These are phyloP conservation scores for Anticlea derivata DNA, from an alignment of 2,888 invertebrate genomes.

Conservation along the genomic window DNA sequence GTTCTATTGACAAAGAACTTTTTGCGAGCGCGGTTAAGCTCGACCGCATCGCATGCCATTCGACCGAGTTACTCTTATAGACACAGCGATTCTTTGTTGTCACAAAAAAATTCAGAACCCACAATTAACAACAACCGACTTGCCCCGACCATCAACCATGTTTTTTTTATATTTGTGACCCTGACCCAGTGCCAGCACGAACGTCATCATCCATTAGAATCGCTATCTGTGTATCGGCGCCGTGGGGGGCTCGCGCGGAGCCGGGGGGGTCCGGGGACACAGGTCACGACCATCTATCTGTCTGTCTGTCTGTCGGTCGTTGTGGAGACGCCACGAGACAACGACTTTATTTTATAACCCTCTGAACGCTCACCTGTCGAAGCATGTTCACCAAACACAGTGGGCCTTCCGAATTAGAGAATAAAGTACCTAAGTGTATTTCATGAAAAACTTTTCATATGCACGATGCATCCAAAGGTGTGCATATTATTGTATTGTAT, in stretches of 20 bases:
- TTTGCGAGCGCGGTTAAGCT: slow-evolving; percentile 18
- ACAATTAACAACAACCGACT: not conserved
- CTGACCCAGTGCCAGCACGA: slow-evolving; percentile 19
- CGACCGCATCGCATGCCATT: slow-evolving; percentile 21
- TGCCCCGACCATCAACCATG: not conserved
- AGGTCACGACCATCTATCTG: slow-evolving; percentile 7
- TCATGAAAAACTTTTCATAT: no score
- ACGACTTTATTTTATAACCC: slow-evolving; percentile 20
- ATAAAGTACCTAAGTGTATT: not conserved
- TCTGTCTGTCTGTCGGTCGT: slow-evolving; percentile 3
- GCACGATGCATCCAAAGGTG: no score
- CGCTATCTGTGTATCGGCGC: slow-evolving; percentile 25
- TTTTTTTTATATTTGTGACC: slow-evolving; percentile 11
- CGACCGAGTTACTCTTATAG: slow-evolving; percentile 9
- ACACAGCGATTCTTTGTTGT: slow-evolving; percentile 2
- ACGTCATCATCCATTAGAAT: slow-evolving; percentile 33
- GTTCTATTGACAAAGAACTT: slow-evolving; percentile 19
- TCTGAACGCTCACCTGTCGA: slow-evolving; percentile 11
- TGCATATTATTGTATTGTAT: no score
- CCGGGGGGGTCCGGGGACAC: not conserved
- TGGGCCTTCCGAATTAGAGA: no score
- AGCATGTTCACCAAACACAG: not conserved
- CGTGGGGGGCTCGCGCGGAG: slow-evolving; percentile 18
- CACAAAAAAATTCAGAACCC: no score
- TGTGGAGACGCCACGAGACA: slow-evolving; percentile 10